These are phyloP conservation scores for Ceriagrion tenellum DNA, from an alignment of 2,888 invertebrate species.

Conservation along the genomic window DNA sequence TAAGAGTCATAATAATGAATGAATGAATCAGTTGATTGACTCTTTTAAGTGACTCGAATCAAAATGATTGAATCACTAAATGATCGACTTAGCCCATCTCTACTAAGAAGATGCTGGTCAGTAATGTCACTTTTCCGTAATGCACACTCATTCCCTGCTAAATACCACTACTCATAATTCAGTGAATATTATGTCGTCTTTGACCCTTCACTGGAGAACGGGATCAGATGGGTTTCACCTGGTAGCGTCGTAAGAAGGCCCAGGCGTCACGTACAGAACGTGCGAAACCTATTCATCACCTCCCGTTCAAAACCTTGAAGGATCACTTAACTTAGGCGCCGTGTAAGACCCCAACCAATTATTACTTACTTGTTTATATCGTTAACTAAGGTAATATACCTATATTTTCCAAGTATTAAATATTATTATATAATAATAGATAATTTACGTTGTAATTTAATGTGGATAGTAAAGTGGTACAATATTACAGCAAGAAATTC, in stretches of 20 bases:
- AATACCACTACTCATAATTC: too few species aligned
- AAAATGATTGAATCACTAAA: too few species aligned
- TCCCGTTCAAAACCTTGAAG: neutral
- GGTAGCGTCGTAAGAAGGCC: constrained; percentile 4
- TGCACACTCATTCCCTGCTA: neutral
- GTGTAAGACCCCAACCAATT: neutral
- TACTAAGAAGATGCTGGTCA: too few species aligned
- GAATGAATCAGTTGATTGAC: too few species aligned
- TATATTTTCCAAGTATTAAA: neutral
- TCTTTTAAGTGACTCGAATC: too few species aligned
- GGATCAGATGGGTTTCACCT: constrained; percentile 19
- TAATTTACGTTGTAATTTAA: neutral
- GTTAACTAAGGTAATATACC: neutral
- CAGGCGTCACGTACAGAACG: neutral
- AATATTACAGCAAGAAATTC: neutral
- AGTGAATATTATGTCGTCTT: too few species aligned
- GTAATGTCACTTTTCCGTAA: too few species aligned
- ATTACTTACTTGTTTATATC: neutral
- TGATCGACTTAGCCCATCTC: too few species aligned
- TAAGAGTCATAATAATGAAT: too few species aligned
- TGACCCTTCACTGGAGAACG: neutral
- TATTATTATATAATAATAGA: neutral
- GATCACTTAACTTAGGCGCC: neutral
- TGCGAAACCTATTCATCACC: neutral
- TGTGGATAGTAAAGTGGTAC: neutral